Base-by-base conservation (phyloP, 2,888 invertebrate genomes). In the Brachynemurus nebulosus region DNA sequence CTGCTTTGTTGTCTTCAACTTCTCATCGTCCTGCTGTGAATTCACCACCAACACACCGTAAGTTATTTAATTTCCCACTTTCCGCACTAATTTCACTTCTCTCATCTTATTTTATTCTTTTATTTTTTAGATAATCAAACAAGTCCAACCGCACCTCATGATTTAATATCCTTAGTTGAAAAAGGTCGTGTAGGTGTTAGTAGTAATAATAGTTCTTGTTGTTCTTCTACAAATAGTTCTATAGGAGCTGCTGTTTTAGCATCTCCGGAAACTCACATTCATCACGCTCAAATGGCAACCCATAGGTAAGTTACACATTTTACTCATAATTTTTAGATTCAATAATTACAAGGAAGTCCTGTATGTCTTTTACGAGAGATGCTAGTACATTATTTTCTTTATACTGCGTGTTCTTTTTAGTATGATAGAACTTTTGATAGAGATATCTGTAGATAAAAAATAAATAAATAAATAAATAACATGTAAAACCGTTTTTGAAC, bases 141-240 rank as follows among this genome's bases (percentile, higher is more conserved):
- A 14, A 23, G 18, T 17, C 36, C 42, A 17, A 54, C 55, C 20
- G 57, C 55, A 42, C 56, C 58, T 30, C 61, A 61, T 45, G 67
- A 68, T 52, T 60, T 69, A 30, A 67, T 69, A 47, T 70, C 70
- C 1, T 54, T 70, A 51, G 70, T 69, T 23, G 70, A 71, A 55
- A 69, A 68, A 50, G 70, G 69, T n/a, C 59, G 64, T 44, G 65
- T 64, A 19, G 66, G 66, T 16, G 60, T 61, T 55, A 62, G 64
- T 40, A 64, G 66, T 45, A 66, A 65, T 52, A 68, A 67, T 53
- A 62, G 61, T 40, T 69, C 69, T 3, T 69, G 70, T 45, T 69
- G 69, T 48, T 69, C 68, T 50, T 70, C 70, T n/a, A 70, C 69
- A 36, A 68, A 68, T 8, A 70, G 70, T 52, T 72, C 74, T 1